Percentiles rank a stretch among this genome's conserved stretches.
Conservation (phyloP, 2,888 invertebrate species). For the Acanthosoma haemorrhoidale region DNA sequence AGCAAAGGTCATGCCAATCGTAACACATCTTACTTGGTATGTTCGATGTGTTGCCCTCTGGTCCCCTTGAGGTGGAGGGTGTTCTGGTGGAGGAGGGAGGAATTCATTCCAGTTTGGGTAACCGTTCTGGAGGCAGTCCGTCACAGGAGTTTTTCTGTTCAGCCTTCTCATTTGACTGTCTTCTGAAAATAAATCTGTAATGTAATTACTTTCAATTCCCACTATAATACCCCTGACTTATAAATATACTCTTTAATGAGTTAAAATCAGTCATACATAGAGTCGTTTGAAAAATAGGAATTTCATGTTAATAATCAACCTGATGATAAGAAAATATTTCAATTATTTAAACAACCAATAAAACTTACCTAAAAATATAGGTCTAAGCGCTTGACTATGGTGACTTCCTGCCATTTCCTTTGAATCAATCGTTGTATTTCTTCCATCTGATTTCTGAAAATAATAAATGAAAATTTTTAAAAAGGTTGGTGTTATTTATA, state of each 20-base stretch:
- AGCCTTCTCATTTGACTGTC: slow-evolving; percentile 33
- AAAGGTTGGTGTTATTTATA: background rate
- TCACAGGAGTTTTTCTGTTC: slow-evolving; percentile 32
- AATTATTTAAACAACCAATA: too few relatives aligned
- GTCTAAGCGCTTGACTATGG: slow-evolving; percentile 34
- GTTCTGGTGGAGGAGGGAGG: slow-evolving; percentile 42
- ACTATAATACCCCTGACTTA: too few relatives aligned
- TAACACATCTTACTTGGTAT: slow-evolving; percentile 22
- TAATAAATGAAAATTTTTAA: background rate
- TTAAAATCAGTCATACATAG: too few relatives aligned
- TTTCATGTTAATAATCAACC: too few relatives aligned
- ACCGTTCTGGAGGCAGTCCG: slow-evolving; percentile 34
- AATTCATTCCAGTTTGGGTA: slow-evolving; percentile 42
- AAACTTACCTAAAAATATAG: slow-evolving; percentile 35
- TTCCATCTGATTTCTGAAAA: slow-evolving; percentile 34
- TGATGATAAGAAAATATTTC: too few relatives aligned
- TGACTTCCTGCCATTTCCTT: slow-evolving; percentile 32
- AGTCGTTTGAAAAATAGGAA: too few relatives aligned
- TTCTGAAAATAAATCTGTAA: slow-evolving; percentile 22
- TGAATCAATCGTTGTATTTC: slow-evolving; percentile 31
- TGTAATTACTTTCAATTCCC: too few relatives aligned
- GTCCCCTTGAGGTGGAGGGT: slow-evolving; percentile 40
- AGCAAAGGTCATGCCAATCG: background rate
- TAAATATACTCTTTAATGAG: too few relatives aligned
- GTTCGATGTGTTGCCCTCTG: slow-evolving; percentile 28